Evolutionary conservation across 2,113 vertebrate species (phyloP).

Genomic region (Aegypius monachus): DNA sequence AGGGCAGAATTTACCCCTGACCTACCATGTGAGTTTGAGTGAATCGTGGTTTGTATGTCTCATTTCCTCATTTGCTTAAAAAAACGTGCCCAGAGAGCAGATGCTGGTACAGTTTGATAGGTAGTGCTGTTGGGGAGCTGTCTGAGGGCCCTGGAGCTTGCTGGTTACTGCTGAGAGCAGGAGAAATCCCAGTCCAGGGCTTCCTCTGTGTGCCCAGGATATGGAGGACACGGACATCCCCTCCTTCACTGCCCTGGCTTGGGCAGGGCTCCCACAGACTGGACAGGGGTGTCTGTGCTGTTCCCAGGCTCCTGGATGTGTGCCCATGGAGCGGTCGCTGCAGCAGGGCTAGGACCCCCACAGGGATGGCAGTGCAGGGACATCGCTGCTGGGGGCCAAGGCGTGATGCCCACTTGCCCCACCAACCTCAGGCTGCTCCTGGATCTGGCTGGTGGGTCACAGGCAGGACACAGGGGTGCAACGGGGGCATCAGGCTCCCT

Average conservation of each 20-base stretch:
- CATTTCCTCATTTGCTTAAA: neutral
- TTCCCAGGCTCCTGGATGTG: neutral
- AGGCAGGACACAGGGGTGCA: neutral
- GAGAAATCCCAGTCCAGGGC: neutral
- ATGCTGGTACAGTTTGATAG: neutral
- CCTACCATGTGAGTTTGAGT: neutral
- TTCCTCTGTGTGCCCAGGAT: neutral
- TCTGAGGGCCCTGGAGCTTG: neutral
- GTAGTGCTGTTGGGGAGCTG: neutral
- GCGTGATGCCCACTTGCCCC: rapidly evolving
- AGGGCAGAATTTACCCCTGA: neutral
- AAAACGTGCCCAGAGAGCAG: neutral
- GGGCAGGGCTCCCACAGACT: neutral
- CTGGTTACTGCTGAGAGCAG: neutral
- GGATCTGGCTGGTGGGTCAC: neutral
- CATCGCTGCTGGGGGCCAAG: neutral
- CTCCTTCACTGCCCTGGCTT: neutral
- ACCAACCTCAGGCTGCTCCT: neutral
- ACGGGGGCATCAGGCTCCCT: neutral
- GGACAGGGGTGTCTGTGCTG: neutral
- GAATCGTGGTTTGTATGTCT: neutral
- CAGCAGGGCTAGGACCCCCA: neutral
- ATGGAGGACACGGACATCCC: rapidly evolving
- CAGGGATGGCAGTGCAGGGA: rapidly evolving
- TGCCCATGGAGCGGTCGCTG: rapidly evolving